These are phyloP conservation scores for Herpetotheres cachinnans DNA, from an alignment of 2,113 vertebrate species.

Conservation along the genomic window DNA sequence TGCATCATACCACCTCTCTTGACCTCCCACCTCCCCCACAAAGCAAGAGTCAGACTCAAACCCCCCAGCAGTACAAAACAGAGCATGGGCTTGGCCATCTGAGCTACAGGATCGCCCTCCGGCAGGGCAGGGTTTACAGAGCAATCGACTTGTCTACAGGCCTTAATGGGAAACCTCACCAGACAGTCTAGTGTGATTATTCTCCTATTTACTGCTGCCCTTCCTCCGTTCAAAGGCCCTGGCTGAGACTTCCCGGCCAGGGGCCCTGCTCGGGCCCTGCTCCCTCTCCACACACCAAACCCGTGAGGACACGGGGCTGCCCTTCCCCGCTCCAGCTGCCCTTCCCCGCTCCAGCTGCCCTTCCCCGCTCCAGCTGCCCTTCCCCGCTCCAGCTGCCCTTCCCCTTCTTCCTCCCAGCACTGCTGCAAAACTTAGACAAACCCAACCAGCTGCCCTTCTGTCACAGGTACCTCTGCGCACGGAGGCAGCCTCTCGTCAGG, in stretches of 20 bases:
- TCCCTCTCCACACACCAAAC: too few species aligned
- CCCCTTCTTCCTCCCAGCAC: background rate
- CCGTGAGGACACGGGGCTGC: background rate
- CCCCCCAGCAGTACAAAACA: background rate
- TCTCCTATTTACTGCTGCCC: background rate
- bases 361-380: background rate
- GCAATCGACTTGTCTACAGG: background rate
- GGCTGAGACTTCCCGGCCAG: fast-evolving
- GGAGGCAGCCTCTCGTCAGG: background rate
- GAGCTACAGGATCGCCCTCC: background rate
- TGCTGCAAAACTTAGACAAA: background rate
- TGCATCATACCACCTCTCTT: background rate
- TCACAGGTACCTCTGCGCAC: fast-evolving
- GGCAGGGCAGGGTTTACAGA: background rate
- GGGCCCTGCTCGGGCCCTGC: fast-evolving
- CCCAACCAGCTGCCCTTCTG: too few species aligned
- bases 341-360: background rate
- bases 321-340: background rate
- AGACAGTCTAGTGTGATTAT: fast-evolving
- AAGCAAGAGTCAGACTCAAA: background rate
- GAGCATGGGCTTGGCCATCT: too few species aligned
- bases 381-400: background rate
- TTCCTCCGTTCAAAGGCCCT: background rate
- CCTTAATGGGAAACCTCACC: background rate
- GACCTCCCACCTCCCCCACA: background rate